These are phyloP conservation scores for Dreissena polymorpha DNA, from an alignment of 1,140 invertebrate genomes.

Conservation along the genomic window DNA sequence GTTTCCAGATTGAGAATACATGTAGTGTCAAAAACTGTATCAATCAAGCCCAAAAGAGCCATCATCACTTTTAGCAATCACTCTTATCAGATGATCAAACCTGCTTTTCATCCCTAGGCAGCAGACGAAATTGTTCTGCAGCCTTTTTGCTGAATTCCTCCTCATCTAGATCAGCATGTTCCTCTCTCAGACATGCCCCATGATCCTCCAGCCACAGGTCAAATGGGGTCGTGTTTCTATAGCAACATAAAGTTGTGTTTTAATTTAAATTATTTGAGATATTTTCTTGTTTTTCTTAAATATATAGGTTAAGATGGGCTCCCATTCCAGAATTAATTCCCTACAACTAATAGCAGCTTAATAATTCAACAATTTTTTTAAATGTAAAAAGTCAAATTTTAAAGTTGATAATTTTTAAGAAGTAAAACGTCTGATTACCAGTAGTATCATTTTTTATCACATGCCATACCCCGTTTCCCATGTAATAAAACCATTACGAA, in stretches of 20 bases:
- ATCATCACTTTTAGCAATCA: too few species aligned
- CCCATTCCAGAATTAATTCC: neutral
- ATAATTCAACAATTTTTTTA: too few species aligned
- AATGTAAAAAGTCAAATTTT: too few species aligned
- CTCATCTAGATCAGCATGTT: constrained; percentile 66
- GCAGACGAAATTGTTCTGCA: constrained; percentile 67
- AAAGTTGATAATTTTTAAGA: too few species aligned
- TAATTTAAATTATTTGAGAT: neutral
- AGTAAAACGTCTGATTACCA: too few species aligned
- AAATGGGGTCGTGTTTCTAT: constrained; percentile 69
- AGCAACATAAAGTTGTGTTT: neutral
- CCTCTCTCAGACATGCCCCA: constrained; percentile 61
- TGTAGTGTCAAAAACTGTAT: too few species aligned
- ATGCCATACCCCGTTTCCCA: too few species aligned
- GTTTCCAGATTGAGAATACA: too few species aligned
- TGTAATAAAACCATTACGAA: too few species aligned
- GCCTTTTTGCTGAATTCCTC: constrained; percentile 69
- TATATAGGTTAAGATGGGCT: neutral
- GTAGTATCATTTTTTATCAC: too few species aligned
- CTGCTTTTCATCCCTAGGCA: constrained; percentile 75
- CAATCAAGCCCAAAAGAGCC: too few species aligned
- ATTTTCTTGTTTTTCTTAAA: neutral
- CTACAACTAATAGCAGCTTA: neutral
- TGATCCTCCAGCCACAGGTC: constrained; percentile 73
- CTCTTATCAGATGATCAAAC: constrained; percentile 36